These are phyloP conservation scores for Spodoptera picta DNA, from an alignment of 2,888 invertebrate species.

Conservation along the genomic window DNA sequence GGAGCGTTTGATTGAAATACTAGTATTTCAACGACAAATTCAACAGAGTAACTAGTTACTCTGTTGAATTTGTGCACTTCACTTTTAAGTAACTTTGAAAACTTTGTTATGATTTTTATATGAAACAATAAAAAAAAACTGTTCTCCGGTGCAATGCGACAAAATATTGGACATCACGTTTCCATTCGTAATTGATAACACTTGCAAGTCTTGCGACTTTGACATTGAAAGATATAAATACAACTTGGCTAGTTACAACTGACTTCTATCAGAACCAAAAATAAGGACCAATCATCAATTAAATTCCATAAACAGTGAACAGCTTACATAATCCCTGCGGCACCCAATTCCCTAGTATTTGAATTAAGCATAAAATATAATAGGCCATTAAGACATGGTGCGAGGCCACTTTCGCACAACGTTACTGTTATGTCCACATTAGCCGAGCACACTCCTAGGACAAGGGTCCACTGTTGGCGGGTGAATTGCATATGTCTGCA, in stretches of 20 bases:
- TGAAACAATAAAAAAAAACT: too few species aligned
- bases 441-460: slow-evolving; percentile 41
- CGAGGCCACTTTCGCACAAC: slow-evolving; percentile 62
- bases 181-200: too few species aligned
- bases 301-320: slow-evolving; percentile 23
- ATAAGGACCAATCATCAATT: slow-evolving; percentile 31
- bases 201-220: too few species aligned
- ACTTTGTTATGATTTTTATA: too few species aligned
- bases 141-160: too few species aligned
- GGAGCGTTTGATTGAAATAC: too few species aligned
- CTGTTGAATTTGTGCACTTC: too few species aligned
- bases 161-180: too few species aligned
- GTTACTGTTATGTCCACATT: slow-evolving; percentile 72
- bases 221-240: too few species aligned
- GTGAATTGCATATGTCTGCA: not conserved
- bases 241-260: not conserved
- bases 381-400: slow-evolving; percentile 71
- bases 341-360: slow-evolving; percentile 50
- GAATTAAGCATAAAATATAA: slow-evolving; percentile 77
- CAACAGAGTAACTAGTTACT: too few species aligned
- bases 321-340: slow-evolving; percentile 31
- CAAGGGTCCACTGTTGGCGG: slow-evolving; percentile 26
- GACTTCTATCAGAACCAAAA: not conserved
- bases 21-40: too few species aligned
- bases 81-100: too few species aligned